Evolutionary conservation across 1,140 invertebrate species (phyloP).

Genomic region (Mya arenaria): DNA sequence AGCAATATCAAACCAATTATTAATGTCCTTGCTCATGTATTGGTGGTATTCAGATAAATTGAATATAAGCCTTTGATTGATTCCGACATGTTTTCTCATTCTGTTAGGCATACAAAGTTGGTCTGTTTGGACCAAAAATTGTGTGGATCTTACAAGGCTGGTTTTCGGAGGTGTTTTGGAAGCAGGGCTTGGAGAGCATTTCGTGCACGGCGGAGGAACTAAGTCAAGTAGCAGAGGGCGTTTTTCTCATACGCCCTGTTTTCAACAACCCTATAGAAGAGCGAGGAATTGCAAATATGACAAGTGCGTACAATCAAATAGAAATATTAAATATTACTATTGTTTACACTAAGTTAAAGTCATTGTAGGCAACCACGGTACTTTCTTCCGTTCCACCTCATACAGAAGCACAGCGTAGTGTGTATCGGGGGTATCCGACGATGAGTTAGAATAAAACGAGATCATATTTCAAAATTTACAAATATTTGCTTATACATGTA

Average conservation of each 20-base stretch:
- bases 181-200: slow-evolving; percentile 86
- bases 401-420: too few species aligned
- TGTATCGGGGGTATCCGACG: too few species aligned
- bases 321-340: too few species aligned
- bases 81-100: neutral
- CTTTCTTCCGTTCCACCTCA: too few species aligned
- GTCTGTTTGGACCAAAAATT: slow-evolving; percentile 95
- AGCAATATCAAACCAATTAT: too few species aligned
- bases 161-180: slow-evolving; percentile 99
- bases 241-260: slow-evolving; percentile 96
- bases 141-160: slow-evolving; percentile 99
- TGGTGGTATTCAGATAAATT: neutral
- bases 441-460: too few species aligned
- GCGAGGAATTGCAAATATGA: neutral
- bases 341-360: too few species aligned
- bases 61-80: neutral
- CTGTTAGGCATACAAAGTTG: slow-evolving; percentile 89
- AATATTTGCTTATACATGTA: too few species aligned
- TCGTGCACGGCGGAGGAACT: slow-evolving; percentile 96
- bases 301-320: slow-evolving; percentile 76
- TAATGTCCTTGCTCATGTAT: too few species aligned
- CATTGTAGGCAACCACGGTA: too few species aligned
- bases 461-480: too few species aligned
- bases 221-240: slow-evolving; percentile 94
- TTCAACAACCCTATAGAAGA: slow-evolving; percentile 43